Conservation (phyloP, 2,797 vertebrate species). For the Pogoniulus pusillus region DNA sequence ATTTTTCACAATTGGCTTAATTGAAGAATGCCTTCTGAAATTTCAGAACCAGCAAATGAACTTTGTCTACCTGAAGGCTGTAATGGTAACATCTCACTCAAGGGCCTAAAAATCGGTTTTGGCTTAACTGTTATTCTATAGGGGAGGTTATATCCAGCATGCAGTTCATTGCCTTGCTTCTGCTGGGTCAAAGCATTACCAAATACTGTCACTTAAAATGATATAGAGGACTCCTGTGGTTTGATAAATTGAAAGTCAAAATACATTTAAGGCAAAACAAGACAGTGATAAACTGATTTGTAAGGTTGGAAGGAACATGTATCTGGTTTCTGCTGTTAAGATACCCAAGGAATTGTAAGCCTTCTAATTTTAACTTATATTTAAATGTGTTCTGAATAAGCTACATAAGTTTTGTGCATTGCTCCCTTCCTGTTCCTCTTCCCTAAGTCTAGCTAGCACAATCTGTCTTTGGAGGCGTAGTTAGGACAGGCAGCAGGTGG, state of each 20-base stretch:
- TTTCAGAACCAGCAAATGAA: background rate
- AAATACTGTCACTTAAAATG: background rate
- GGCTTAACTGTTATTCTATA: background rate
- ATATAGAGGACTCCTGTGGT: background rate
- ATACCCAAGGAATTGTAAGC: rapidly evolving
- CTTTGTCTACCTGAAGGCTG: background rate
- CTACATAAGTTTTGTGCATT: background rate
- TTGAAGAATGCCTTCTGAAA: background rate
- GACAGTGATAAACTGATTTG: background rate
- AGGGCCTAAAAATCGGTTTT: background rate
- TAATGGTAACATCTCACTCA: background rate
- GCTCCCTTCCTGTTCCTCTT: background rate
- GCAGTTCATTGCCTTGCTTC: background rate
- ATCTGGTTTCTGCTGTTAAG: background rate
- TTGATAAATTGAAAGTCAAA: background rate
- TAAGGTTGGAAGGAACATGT: background rate
- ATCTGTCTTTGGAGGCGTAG: background rate
- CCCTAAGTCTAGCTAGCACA: background rate
- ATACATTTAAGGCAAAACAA: background rate
- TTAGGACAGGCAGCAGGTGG: background rate
- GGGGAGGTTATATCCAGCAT: background rate
- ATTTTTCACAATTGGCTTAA: background rate
- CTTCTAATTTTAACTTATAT: background rate
- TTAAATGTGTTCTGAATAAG: background rate
- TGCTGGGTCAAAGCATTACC: background rate